A percentile compares a stretch with the other conserved stretches of the same genome.
These are phyloP conservation scores for Thyatira batis DNA, from an alignment of 2,888 invertebrate species.

Conservation along the genomic window DNA sequence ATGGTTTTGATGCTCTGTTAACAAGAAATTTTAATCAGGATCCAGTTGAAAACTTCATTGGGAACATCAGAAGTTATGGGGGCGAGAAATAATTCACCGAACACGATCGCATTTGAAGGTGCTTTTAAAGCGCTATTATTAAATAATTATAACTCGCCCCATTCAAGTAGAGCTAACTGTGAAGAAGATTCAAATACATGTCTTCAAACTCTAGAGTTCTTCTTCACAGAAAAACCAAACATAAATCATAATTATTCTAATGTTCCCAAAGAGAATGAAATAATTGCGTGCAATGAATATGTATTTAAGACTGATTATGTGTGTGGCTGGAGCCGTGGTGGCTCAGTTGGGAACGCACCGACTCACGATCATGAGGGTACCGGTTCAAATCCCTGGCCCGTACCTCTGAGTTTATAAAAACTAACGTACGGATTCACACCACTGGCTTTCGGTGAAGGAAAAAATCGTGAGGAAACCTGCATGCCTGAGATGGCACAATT, in stretches of 20 bases:
- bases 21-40: conserved; percentile 31
- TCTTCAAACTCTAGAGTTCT: conserved; percentile 14
- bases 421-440: too few species aligned
- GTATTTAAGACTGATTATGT: too few species aligned
- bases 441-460: too few species aligned
- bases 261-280: conserved; percentile 4
- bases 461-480: too few species aligned
- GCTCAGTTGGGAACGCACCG: too few species aligned
- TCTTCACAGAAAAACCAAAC: conserved; percentile 7
- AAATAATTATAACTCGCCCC: conserved; percentile 24
- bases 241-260: neutral
- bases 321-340: conserved; percentile 26
- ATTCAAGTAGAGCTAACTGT: conserved; percentile 22
- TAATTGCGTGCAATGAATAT: neutral
- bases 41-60: conserved; percentile 33
- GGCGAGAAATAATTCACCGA: conserved; percentile 22
- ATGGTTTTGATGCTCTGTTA: conserved; percentile 25
- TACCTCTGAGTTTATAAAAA: too few species aligned
- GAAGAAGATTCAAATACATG: conserved; percentile 18
- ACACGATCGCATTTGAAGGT: conserved; percentile 24
- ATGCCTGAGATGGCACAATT: too few species aligned
- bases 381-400: too few species aligned
- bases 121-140: conserved; percentile 27
- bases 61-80: conserved; percentile 32
- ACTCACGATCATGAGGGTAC: too few species aligned